Evolutionary conservation across 2,113 vertebrate genomes (phyloP), one percentile per base, ranked within the genome.

Genomic region (Hydrochoerus hydrochaeris): DNA sequence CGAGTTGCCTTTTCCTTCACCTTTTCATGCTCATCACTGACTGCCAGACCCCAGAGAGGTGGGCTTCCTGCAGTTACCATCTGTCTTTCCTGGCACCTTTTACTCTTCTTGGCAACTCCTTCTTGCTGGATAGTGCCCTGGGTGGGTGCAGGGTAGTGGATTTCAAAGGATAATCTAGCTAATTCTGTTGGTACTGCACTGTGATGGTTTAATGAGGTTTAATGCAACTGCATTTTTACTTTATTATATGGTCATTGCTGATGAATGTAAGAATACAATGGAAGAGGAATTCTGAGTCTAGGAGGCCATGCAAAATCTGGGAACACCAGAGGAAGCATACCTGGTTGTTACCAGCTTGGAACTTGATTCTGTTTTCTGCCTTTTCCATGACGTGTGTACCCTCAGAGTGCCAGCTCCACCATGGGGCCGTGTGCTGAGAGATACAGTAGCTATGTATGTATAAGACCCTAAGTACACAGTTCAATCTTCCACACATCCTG

Each of bases 61-160:
- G 81, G 38, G 44, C 65, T 80, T 95, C 92, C 95, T 52, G 57
- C 71, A 80, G 90, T 80, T 63, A 35, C 95, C 95, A 94, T 95
- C 96, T 98, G 97, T 84, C 88, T 58, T 87, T 75, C 26, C 60
- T 86, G 95, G 85, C 67, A 95, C 35, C 58, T 84, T 12, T 67
- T 85, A 69, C 8, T 67, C 26, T 86, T 78, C 26, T 54, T 93
- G 97, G 89, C 60, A 89, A 20, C 35, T 69, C 30, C 13, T 78
- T 26, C 44, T 20, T 58, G 65, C 67, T 46, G 46, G 46, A 46
- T 46, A 46, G 46, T 46, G 46, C 46, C 46, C 46, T 49, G n/a
- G n/a, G 5, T 52, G 22, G 22, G 12, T 81, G 35, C n/a, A 46
- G 81, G n/a, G 49, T 9, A 81, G 49, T 54, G 49, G 30, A 41